phyloP scores from a whole-genome alignment of 30 jellyfish, hydroid and myxozoan genomes.

The Chrysaora quinquecirrha region DNA sequence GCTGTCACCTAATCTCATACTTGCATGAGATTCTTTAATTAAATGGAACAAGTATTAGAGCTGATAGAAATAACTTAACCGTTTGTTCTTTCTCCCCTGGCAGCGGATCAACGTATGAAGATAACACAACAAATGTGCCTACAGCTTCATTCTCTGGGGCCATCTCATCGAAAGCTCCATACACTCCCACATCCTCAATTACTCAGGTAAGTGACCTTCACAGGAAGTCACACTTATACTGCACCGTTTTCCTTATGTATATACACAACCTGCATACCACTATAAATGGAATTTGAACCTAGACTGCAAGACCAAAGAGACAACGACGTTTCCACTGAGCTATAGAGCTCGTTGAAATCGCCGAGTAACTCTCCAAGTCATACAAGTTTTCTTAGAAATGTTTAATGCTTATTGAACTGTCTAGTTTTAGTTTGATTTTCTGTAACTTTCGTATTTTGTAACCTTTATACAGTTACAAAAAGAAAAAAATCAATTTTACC shows the following conservation, averaged over 20 bases:
- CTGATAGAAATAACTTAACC: not conserved
- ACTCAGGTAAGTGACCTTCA: not conserved
- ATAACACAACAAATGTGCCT: slow-evolving; percentile 79
- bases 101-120: slow-evolving; percentile 92
- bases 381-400: no score
- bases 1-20: no score
- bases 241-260: no score
- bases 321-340: no score
- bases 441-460: not conserved
- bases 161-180: slow-evolving; percentile 80
- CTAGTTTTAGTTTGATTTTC: not conserved
- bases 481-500: not conserved
- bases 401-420: not conserved
- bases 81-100: not conserved
- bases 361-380: no score
- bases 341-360: no score
- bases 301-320: no score
- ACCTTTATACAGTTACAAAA: not conserved
- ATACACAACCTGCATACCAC: no score
- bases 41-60: not conserved
- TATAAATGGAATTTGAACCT: no score
- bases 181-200: slow-evolving; percentile 25
- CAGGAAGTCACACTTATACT: no score
- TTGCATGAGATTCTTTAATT: not conserved
- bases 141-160: slow-evolving; percentile 81